Base-by-base conservation (phyloP, 2,113 vertebrate genomes). In the Melanerpes aurifrons region DNA sequence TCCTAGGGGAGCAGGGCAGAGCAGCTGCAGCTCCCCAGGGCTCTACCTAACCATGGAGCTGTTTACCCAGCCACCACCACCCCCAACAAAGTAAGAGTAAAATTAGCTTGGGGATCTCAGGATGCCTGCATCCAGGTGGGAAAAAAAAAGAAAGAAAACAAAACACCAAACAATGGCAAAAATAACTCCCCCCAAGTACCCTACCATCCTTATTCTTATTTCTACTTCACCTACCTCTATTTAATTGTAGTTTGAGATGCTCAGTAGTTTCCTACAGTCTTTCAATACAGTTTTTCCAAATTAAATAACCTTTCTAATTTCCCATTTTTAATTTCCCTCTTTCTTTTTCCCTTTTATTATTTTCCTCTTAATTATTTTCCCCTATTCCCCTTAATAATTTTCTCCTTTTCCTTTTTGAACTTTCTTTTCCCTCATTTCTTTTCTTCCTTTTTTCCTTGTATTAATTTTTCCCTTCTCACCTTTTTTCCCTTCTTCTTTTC, bases 11-110 rank as follows among this genome's bases (percentile, higher is more conserved):
- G 91, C 35, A 9, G 43, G 82, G 77, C 76, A 24, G 86, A 97
- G 97, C 96, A 97, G 97, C 96, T 96, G 97, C 72, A 89, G 86
- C 85, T 98, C 97, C 96, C 97, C 73, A 78, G 94, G 92, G 96
- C 87, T 94, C 92, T 93, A 94, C 95, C 93, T 86, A 94, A 91
- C 48, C 94, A 96, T 64, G 92, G 95, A 81, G 95, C 94, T 98
- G 97, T 97, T 98, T 98, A 97, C 96, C 96, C 96, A 97, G 94
- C 89, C 92, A 97, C 92, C 92, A 92, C 37, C 90, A 95, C 43
- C 90, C 28, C n/a, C 78, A 68, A 83, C 83, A 95, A 96, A 97
- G 94, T 54, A 95, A 95, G 76, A 89, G 48, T 6, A 70, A 70
- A 16, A 87, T 22, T 57, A 77, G 59, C 48, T 50, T 61, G 57